These are phyloP conservation scores for Conchocele bisecta DNA, from an alignment of 2,888 invertebrate species.

Conservation along the genomic window DNA sequence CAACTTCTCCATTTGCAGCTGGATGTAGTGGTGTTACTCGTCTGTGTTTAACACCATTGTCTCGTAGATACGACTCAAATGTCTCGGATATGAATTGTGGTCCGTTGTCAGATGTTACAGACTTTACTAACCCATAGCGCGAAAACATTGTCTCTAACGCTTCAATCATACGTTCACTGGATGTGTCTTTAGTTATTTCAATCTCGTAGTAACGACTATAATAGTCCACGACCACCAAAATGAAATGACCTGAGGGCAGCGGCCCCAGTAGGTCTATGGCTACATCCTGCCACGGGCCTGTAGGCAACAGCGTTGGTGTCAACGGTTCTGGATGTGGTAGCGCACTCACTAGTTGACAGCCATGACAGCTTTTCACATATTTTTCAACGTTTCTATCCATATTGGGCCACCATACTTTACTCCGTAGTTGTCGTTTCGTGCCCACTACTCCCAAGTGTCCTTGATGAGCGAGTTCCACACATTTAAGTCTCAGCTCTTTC, in stretches of 20 bases:
- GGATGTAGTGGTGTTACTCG: slow-evolving; percentile 44
- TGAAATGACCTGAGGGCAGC: slow-evolving; percentile 12
- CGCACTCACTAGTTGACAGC: slow-evolving; percentile 42
- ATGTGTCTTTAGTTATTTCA: background rate
- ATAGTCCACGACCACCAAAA: slow-evolving; percentile 22
- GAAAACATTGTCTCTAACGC: slow-evolving; percentile 1
- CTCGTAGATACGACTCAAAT: slow-evolving; percentile 9
- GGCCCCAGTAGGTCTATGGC: slow-evolving; percentile 34
- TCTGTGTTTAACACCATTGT: slow-evolving; percentile 29
- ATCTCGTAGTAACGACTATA: slow-evolving; percentile 12
- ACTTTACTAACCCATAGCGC: slow-evolving; percentile 17
- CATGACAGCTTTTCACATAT: slow-evolving; percentile 44
- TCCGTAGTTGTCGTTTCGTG: background rate
- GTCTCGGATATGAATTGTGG: slow-evolving; percentile 34
- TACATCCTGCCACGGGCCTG: slow-evolving; percentile 30
- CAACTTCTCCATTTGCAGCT: slow-evolving; percentile 54
- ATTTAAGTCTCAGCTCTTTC: background rate
- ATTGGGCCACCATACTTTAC: slow-evolving; percentile 60
- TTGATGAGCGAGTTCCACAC: background rate
- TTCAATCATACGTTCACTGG: background rate
- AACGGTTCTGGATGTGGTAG: slow-evolving; percentile 35
- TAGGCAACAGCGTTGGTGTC: slow-evolving; percentile 37
- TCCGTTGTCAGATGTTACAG: slow-evolving; percentile 41
- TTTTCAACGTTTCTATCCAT: slow-evolving; percentile 55
- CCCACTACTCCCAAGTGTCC: background rate